phyloP scores from a whole-genome alignment of 1,140 invertebrate genomes.

The Sitophilus oryzae region DNA sequence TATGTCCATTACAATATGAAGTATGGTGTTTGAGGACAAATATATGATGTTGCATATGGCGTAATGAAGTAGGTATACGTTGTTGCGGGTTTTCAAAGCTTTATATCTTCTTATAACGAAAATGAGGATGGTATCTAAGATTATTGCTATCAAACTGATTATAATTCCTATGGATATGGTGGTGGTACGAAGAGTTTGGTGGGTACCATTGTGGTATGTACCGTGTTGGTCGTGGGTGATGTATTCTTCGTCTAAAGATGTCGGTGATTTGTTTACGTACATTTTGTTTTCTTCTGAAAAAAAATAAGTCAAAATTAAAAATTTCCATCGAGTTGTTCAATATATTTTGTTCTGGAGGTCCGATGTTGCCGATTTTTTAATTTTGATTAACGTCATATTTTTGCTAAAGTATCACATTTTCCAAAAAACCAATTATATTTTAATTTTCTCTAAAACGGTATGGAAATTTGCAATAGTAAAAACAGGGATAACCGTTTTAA shows the following conservation, averaged over 20 bases:
- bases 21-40: constrained; percentile 1
- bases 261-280: constrained; percentile 6
- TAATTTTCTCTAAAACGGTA: too few species aligned
- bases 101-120: constrained; percentile 20
- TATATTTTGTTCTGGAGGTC: too few species aligned
- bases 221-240: constrained; percentile 1
- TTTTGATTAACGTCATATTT: too few species aligned
- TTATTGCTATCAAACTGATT: constrained; percentile 10
- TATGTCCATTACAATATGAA: constrained; percentile 14
- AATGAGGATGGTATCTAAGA: constrained; percentile 19
- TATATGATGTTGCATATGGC: constrained; percentile 20
- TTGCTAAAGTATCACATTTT: too few species aligned
- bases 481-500: too few species aligned
- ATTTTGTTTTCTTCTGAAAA: neutral
- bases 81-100: constrained; percentile 21
- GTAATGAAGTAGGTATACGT: constrained; percentile 24
- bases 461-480: too few species aligned
- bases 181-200: neutral
- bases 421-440: too few species aligned
- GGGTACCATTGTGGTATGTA: neutral
- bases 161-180: constrained; percentile 17
- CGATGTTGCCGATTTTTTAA: too few species aligned
- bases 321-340: too few species aligned
- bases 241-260: neutral
- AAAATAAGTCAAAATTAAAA: too few species aligned